Evolutionary conservation across 2,113 vertebrate genomes (phyloP).

Genomic region (Marmota flaviventris): DNA sequence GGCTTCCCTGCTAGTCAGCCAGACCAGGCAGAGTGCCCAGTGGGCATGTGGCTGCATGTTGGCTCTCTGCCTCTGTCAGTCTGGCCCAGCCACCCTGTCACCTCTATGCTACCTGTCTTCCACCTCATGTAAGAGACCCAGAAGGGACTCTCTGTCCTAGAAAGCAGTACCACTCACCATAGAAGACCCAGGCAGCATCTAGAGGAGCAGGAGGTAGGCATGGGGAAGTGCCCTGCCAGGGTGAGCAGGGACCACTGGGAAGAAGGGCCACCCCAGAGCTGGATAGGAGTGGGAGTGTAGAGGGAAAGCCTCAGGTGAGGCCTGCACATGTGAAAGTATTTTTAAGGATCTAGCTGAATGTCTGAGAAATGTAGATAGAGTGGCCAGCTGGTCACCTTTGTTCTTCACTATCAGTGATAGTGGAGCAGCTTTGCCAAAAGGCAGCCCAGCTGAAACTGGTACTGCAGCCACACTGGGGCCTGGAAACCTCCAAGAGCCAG

Average conservation of each 20-base stretch:
- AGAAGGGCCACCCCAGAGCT: neutral
- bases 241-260: neutral
- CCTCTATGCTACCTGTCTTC: neutral
- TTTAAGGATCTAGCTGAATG: neutral
- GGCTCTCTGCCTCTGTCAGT: neutral
- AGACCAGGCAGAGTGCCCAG: neutral
- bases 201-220: neutral
- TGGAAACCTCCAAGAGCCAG: neutral
- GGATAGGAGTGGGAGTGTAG: fast-evolving
- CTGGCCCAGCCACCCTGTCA: neutral
- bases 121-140: neutral
- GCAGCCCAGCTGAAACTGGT: neutral
- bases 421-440: neutral
- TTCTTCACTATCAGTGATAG: neutral
- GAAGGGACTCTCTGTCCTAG: neutral
- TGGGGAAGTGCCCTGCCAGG: neutral
- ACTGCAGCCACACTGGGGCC: neutral
- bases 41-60: neutral
- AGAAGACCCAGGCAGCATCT: neutral
- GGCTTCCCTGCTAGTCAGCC: neutral
- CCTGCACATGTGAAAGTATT: fast-evolving
- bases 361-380: neutral
- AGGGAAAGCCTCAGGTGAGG: neutral
- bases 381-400: neutral
- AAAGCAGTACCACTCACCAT: neutral